Conservation (phyloP, 2,888 invertebrate species). For the Philaethria dido region DNA sequence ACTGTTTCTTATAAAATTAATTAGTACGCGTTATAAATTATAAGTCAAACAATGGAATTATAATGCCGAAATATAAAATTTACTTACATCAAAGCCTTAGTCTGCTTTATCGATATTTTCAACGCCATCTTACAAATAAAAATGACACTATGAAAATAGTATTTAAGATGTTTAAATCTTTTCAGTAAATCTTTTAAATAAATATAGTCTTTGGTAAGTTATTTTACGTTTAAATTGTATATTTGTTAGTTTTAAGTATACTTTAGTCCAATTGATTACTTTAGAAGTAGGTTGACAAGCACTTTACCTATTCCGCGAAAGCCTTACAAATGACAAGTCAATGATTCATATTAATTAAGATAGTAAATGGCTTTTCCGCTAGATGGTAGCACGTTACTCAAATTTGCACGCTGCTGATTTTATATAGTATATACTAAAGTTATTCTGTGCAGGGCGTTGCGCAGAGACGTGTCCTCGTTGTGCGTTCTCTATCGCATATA, state of each 20-base stretch:
- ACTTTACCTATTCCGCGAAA: slow-evolving; percentile 9
- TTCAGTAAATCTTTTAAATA: background rate
- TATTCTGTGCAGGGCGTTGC: too few relatives aligned
- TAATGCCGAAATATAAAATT: background rate
- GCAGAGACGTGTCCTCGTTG: too few relatives aligned
- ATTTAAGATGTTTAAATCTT: background rate
- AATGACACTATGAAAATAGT: slow-evolving; percentile 30
- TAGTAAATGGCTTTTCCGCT: slow-evolving; percentile 29
- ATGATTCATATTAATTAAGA: slow-evolving; percentile 12
- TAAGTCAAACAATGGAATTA: background rate
- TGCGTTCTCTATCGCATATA: too few relatives aligned
- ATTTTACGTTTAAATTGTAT: background rate
- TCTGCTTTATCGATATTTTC: slow-evolving; percentile 55
- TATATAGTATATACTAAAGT: background rate
- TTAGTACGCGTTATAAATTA: background rate
- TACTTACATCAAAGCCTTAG: slow-evolving; percentile 57
- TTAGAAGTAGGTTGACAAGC: background rate
- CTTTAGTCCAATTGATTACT: background rate
- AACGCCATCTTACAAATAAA: slow-evolving; percentile 57
- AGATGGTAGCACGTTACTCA: slow-evolving; percentile 52
- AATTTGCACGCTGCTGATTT: slow-evolving; percentile 37
- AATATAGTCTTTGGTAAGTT: background rate
- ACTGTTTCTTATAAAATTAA: background rate
- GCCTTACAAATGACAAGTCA: slow-evolving; percentile 21
- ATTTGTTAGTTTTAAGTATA: background rate